phyloP scores from a whole-genome alignment of 2,797 vertebrate genomes.

The Carcharodon carcharias region DNA sequence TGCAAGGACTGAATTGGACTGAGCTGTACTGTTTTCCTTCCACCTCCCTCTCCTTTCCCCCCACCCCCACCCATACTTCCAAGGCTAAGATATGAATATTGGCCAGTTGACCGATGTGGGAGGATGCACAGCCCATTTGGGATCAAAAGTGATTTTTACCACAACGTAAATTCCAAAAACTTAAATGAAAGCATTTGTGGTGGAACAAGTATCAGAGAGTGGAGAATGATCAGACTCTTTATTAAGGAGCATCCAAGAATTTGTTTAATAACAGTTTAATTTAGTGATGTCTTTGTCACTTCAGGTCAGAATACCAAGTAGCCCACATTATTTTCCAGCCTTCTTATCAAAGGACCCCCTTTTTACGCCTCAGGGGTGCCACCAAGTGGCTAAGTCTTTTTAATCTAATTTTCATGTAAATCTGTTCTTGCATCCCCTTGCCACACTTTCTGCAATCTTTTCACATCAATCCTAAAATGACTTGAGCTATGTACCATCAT shows the following conservation, averaged over 20 bases:
- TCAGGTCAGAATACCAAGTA: neutral
- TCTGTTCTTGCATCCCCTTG: neutral
- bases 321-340: neutral
- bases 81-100: neutral
- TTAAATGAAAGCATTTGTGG: neutral
- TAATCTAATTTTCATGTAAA: neutral
- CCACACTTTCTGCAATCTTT: neutral
- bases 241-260: neutral
- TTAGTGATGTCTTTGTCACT: neutral
- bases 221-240: neutral
- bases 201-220: neutral
- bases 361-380: neutral
- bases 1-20: too few relatives aligned
- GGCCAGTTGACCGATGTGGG: neutral
- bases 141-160: neutral
- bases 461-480: neutral
- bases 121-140: neutral
- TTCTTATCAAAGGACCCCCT: neutral
- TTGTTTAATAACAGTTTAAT: neutral
- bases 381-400: neutral
- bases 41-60: too few relatives aligned
- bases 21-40: too few relatives aligned
- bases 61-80: too few relatives aligned
- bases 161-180: neutral
- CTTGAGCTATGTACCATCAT: neutral